Base-by-base conservation (phyloP, 1,140 invertebrate species). In the Conus ventricosus region DNA sequence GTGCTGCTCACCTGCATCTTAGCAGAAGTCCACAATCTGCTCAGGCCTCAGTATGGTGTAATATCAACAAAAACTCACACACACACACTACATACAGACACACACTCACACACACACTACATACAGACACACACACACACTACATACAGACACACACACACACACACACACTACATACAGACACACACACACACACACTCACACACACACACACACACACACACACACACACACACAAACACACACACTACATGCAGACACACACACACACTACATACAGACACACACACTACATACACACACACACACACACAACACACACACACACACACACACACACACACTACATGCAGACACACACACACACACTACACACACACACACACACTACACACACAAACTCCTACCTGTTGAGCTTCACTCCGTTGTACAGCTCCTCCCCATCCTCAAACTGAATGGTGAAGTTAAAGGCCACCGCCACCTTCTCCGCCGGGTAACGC, bases 401-500 rank as follows among this genome's bases (percentile, higher is more conserved):
- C 67, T 20, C 8, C 15, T 23, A 71, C 67, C 88, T 88, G 88
- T 93, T 95, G 76, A 95, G 88, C 88, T 95, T 95, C 4, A 93
- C 90, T 7, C 93, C 93, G 57, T 89, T 89, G 88, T 92, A 93
- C 55, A 93, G 93, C 82, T 95, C 95, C 25, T 92, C 90, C 13
- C 94, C 94, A 91, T 94, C 93, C 82, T 95, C 94, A 90, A 92
- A 93, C 87, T 93, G 91, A 85, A 95, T 91, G 83, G 93, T 95
- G 90, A 95, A 95, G 85, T 94, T 95, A 90, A 95, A 95, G 25
- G 93, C 93, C 53, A 94, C 92, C 53, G 92, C 91, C 81, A 92
- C 88, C 76, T 92, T 89, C 67, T 94, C 92, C 7, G 91, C 90
- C 20, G 93, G 92, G 87, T 93, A 94, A 17, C 93, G 88, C 54